Evolutionary conservation across 2,113 vertebrate genomes (phyloP).

Genomic region (Boulengerochromis microlepis): DNA sequence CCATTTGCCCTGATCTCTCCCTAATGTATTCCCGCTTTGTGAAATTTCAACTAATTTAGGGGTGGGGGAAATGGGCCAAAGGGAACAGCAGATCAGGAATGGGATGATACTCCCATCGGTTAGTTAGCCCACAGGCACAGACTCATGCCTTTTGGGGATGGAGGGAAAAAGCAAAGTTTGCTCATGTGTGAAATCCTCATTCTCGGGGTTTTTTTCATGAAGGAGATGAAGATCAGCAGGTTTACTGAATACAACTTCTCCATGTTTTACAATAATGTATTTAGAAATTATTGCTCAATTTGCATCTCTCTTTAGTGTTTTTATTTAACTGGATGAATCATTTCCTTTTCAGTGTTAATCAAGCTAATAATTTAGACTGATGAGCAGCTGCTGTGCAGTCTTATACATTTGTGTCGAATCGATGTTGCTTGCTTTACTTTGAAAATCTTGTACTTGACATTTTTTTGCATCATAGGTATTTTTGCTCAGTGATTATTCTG

Average conservation of each 20-base stretch:
- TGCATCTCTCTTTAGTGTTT: neutral
- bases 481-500: neutral
- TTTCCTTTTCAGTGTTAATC: neutral
- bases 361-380: neutral
- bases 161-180: constrained; percentile 27
- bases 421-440: neutral
- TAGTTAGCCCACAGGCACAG: constrained; percentile 23
- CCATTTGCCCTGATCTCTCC: constrained; percentile 60
- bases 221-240: neutral
- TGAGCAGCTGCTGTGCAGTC: neutral
- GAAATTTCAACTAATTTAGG: constrained; percentile 51
- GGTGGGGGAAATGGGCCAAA: constrained; percentile 31
- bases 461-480: neutral
- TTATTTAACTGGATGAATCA: neutral
- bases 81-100: neutral
- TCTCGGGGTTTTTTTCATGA: fast-evolving
- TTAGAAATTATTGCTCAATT: neutral
- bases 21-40: constrained; percentile 62
- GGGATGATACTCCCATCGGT: constrained; percentile 16
- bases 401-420: neutral
- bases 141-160: neutral
- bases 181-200: constrained; percentile 45
- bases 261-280: neutral
- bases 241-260: neutral
- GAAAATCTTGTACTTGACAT: neutral